Evolutionary conservation across 1,140 invertebrate genomes (phyloP), one percentile per base, ranked within the genome.

Genomic region (Artemia franciscana): DNA sequence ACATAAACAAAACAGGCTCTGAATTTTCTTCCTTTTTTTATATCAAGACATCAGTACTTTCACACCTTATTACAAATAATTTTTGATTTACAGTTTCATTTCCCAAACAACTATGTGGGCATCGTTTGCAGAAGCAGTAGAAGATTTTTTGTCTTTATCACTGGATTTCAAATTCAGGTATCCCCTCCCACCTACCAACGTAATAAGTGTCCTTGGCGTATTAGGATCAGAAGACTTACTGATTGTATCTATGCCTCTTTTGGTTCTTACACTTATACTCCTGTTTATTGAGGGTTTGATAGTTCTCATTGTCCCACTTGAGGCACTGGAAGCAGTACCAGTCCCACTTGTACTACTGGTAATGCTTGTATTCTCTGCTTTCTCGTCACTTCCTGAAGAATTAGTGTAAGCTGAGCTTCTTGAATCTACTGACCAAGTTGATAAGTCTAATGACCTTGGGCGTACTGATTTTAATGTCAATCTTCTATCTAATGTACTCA

Each of bases 81-180:
- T 60, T 21, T 58, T 57, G 57, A 25, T 58, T 65, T 67, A 90
- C 78, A 90, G 80, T 69, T 90, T 88, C 78, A 88, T 86, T 75
- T 91, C 88, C 87, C 87, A 91, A 9, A 91, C 77, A 28, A 91
- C 82, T 66, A 90, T 83, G 74, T 90, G 85, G 12, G 87, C 86
- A 75, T 90, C 86, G 66, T 79, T 84, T 67, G 77, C 82, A 67
- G 84, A 84, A 24, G 80, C 78, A 64, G 62, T 58, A 23, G 61
- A 57, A 51, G 59, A 0, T 71, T 56, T 75, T 69, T 64, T n/a
- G 59, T 68, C 75, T 76, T 68, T 74, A 77, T 76, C 25, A 26
- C 59, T 4, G 72, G 69, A 7, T 74, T 75, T 68, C 59, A 79
- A 79, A 65, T 88, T 86, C 4, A 86, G 79, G 68, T 92, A 93